Percentiles rank a stretch among this genome's conserved stretches.
These are phyloP conservation scores for Dorcus hopei DNA, from an alignment of 2,888 invertebrate species.

Conservation along the genomic window DNA sequence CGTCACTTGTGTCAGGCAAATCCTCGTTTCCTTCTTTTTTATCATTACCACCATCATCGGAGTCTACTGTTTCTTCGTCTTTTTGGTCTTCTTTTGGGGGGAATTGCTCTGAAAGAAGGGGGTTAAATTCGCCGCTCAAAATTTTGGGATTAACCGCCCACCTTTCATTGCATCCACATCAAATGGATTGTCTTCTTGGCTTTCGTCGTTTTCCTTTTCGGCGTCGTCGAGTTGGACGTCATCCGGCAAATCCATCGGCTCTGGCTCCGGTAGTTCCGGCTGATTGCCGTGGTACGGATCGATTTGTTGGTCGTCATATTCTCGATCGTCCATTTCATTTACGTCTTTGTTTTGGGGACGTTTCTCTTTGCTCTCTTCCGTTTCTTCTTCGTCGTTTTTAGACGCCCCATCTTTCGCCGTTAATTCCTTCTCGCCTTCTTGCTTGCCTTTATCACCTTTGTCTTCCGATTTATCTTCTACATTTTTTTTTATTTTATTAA, in stretches of 20 bases:
- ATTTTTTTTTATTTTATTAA: not conserved
- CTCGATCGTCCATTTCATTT: slow-evolving; percentile 79
- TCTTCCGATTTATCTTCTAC: slow-evolving; percentile 34
- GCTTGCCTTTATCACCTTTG: slow-evolving; percentile 57
- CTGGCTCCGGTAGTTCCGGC: slow-evolving; percentile 75
- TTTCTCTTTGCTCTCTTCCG: slow-evolving; percentile 55
- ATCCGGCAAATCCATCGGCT: slow-evolving; percentile 84
- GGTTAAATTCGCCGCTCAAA: not conserved
- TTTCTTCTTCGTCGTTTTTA: slow-evolving; percentile 51
- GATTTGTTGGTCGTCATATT: slow-evolving; percentile 74
- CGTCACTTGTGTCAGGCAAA: slow-evolving; percentile 38
- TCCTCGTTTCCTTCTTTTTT: slow-evolving; percentile 38
- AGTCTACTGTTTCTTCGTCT: slow-evolving; percentile 27
- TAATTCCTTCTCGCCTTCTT: slow-evolving; percentile 66
- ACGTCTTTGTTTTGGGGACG: slow-evolving; percentile 60
- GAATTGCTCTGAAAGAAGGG: slow-evolving; percentile 30
- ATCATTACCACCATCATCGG: slow-evolving; percentile 30
- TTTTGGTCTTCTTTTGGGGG: slow-evolving; percentile 35
- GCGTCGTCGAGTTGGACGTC: slow-evolving; percentile 78
- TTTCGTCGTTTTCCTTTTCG: slow-evolving; percentile 60
- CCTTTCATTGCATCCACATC: slow-evolving; percentile 79
- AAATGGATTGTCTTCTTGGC: slow-evolving; percentile 77
- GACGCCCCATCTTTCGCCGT: slow-evolving; percentile 67
- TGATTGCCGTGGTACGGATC: slow-evolving; percentile 82
- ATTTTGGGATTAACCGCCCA: slow-evolving; percentile 5